These are phyloP conservation scores for Notothenia rossii DNA, from an alignment of 2,113 vertebrate genomes.

Conservation along the genomic window DNA sequence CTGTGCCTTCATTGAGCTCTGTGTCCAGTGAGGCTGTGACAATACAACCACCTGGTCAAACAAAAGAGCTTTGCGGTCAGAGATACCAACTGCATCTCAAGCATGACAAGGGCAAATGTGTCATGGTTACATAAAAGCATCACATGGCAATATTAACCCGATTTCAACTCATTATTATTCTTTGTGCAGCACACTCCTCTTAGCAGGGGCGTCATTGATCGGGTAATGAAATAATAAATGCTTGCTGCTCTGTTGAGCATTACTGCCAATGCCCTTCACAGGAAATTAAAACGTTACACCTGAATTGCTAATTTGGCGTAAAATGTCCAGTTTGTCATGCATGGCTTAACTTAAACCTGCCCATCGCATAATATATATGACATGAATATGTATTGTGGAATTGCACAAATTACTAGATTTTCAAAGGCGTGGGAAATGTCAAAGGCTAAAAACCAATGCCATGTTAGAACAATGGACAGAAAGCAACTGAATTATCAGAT, in stretches of 20 bases:
- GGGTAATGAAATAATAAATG: conserved; percentile 70
- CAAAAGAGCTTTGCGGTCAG: conserved; percentile 18
- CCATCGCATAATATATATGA: conserved; percentile 10
- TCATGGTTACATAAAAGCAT: conserved; percentile 30
- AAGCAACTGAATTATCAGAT: conserved; percentile 26
- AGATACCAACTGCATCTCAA: conserved; percentile 15
- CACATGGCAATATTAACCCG: conserved; percentile 46
- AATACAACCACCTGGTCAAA: conserved; percentile 23
- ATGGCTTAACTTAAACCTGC: neutral
- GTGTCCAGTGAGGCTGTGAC: conserved; percentile 15
- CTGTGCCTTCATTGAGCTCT: conserved; percentile 18
- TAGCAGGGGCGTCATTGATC: conserved; percentile 46
- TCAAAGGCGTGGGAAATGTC: neutral
- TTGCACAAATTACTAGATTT: too few relatives aligned
- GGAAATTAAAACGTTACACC: conserved; percentile 69
- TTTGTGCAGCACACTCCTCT: conserved; percentile 9
- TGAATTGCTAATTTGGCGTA: conserved; percentile 34
- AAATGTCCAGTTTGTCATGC: conserved; percentile 24
- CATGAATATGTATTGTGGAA: neutral
- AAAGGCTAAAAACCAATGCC: neutral
- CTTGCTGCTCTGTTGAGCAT: conserved; percentile 58
- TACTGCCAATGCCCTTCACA: conserved; percentile 64
- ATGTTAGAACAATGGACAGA: neutral
- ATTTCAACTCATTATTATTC: conserved; percentile 63
- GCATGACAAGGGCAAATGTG: conserved; percentile 16